Evolutionary conservation across 37 sponge, comb jelly and placozoan genomes (phyloP).

Genomic region (Bolinopsis microptera): DNA sequence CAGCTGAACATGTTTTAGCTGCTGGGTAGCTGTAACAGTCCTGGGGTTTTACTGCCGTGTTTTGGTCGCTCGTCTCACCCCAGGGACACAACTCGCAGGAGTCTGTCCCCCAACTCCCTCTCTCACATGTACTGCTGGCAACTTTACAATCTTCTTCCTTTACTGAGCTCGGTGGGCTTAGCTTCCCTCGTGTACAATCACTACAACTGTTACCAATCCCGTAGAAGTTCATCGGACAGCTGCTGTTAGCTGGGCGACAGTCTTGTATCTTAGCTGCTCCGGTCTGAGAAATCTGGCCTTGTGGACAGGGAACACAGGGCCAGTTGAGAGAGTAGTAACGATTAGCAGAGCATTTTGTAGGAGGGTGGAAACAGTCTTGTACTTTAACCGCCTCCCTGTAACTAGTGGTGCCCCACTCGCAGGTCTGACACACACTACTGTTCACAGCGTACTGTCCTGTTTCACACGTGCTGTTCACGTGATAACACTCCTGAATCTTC

Average conservation of each 20-base stretch:
- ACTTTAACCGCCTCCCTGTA: neutral
- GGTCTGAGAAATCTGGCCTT: neutral
- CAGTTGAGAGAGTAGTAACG: neutral
- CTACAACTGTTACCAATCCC: neutral
- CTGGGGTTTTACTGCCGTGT: neutral
- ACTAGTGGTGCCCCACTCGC: conserved; percentile 16
- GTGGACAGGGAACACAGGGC: neutral
- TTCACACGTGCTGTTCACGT: conserved; percentile 3
- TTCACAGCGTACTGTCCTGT: neutral
- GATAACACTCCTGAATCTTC: conserved; percentile 45
- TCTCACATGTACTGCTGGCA: neutral
- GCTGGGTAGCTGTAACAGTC: neutral
- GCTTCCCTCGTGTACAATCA: neutral
- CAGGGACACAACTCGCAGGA: conserved; percentile 6
- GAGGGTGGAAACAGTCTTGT: conserved; percentile 24
- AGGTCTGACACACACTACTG: neutral
- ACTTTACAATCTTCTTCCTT: neutral
- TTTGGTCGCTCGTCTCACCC: neutral
- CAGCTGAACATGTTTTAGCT: neutral
- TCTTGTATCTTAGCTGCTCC: conserved; percentile 19
- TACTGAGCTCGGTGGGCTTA: neutral
- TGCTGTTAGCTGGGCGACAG: neutral
- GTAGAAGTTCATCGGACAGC: conserved; percentile 25
- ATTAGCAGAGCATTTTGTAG: neutral
- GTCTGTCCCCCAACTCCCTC: neutral